Base-by-base conservation (phyloP, 92 coral and sea anemone genomes). In the Porites rus region DNA sequence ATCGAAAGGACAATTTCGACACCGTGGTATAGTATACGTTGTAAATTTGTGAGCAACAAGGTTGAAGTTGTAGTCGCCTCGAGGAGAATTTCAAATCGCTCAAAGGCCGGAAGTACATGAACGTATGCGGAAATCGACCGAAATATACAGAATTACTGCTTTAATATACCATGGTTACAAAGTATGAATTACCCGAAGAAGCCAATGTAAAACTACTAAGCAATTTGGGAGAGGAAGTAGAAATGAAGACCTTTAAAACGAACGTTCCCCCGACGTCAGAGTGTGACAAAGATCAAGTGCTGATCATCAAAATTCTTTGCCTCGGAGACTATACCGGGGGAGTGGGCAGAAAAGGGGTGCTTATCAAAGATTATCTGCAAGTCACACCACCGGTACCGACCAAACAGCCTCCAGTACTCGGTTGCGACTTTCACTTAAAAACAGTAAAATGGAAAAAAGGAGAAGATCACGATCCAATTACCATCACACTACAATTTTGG, bases 311-410 rank as follows among this genome's bases (percentile, higher is more conserved):
- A 73, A 52, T 93, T 21, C 17, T 87, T 25, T 92, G 96, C 65
- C 89, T 82, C 1, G 96, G 96, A 0, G 95, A 79, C 65, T 89
- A 75, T 74, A 87, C 87, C 13, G 79, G 83, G 6, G 75, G 83
- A 24, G 6, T 18, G 9, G 67, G 84, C 79, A 86, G 77, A 43
- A 91, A 88, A 22, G 82, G 79, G 8, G 81, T 87, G 19, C 75
- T 89, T 75, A 61, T 93, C 9, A 50, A 87, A 19, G 96, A 93
- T 81, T 93, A 93, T 24, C 53, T 68, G 19, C 77, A 78, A 54
- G 51, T 72, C 9, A 64, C 68, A 20, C 93, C 91, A 21, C 72
- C 79, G 22, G 50, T 77, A 12, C 50, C 67, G 56, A 17, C 4
- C n/a, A 21, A 11, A 31, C 14, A 1, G 9, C 12, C 8, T 1